Percentiles rank a stretch among this genome's conserved stretches.
Conservation (phyloP, 2,113 vertebrate genomes). For the Catharus fuscescens region DNA sequence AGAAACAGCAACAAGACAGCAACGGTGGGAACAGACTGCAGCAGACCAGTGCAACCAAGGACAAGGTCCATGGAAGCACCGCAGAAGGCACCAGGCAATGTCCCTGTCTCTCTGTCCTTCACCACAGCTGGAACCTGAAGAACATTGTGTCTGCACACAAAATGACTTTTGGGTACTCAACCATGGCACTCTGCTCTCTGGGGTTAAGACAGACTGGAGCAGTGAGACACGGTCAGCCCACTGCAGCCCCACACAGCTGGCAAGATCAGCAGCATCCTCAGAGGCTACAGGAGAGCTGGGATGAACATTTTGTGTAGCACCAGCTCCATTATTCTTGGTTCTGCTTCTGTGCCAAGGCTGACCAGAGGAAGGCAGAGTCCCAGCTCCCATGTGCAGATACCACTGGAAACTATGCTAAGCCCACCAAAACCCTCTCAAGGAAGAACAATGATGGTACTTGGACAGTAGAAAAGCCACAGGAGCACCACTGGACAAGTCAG, state of each 20-base stretch:
- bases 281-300: neutral
- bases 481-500: neutral
- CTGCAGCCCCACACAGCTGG: neutral
- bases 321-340: neutral
- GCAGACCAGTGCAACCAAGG: neutral
- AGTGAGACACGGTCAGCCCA: neutral
- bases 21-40: neutral
- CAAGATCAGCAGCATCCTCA: neutral
- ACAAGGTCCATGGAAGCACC: neutral
- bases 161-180: neutral
- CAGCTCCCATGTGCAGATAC: fast-evolving
- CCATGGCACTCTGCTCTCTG: neutral
- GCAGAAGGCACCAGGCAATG: neutral
- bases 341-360: neutral
- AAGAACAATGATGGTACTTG: neutral
- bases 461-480: neutral
- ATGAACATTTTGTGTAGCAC: neutral
- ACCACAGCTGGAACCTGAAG: neutral
- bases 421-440: neutral
- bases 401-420: neutral
- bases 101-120: neutral
- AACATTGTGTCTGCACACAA: neutral
- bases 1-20: neutral
- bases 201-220: neutral
- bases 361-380: neutral